Evolutionary conservation across 1,140 invertebrate species (phyloP), one percentile per base, ranked within the genome.

Genomic region (Sogatella furcifera): DNA sequence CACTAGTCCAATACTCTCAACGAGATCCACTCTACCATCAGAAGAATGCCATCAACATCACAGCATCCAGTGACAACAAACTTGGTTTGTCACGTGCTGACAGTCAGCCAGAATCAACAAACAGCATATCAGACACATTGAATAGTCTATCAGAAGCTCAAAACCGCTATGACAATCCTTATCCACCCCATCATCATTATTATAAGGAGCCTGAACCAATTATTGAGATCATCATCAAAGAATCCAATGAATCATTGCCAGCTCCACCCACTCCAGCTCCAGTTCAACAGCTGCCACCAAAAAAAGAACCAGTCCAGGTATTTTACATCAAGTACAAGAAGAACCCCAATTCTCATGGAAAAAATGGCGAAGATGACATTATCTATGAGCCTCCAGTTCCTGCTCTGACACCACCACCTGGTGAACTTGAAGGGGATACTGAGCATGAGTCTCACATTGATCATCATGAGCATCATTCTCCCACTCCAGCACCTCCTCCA

Each of bases 251-350:
- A 65, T 80, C 85, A 0, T 69, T 90, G 4, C 85, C 89, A 0
- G 77, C 83, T 4, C 81, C 83, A n/a, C 82, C 79, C 0, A 76
- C 78, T 9, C 34, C 62, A 5, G 64, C 61, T 2, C 66, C 69
- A 6, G 70, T 70, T 0, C 72, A 78, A 6, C 74, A 78, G 1
- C 70, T 78, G 28, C 74, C 78, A 0, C 71, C 73, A 17, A 57
- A 78, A 75, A 53, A 69, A 42, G 71, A 71, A 60, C 88, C 89
- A 13, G 86, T 92, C 52, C 89, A 92, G 67, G 90, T 92, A 3
- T 92, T 90, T 70, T 92, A 92, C 67, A 89, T 92, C 0, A 91
- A 91, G 70, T 92, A 92, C 68, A 87, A 90, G 64, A 90, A 91
- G 70, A 87, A 84, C 22, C 80, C 68, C 0, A 55, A 64, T 22